Evolutionary conservation across 2,113 vertebrate species (phyloP), one percentile per base, ranked within the genome.

Genomic region (Benitochromis conjunctus): DNA sequence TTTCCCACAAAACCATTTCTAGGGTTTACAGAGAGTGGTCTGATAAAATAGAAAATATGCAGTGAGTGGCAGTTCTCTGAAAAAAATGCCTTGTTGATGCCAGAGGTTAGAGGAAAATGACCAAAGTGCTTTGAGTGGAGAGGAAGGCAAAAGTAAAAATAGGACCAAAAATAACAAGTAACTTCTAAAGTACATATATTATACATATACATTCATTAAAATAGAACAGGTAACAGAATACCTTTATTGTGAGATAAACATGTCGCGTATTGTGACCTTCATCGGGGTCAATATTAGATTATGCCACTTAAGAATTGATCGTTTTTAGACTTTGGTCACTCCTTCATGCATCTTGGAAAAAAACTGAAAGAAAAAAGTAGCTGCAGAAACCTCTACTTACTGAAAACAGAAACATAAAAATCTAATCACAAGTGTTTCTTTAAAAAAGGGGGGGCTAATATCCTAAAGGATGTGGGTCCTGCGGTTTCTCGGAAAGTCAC

Each of bases 351-450:
- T 8, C n/a, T 43, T 69, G 12, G 36, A 36, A 31, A 4, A 0
- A 0, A 0, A 9, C 26, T 26, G 26, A 26, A 26, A n/a, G n/a
- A n/a, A 26, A 26, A 6, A 66, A 66, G 62, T 69, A 69, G 38
- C 16, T 1, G n/a, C 64, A 9, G n/a, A 24, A 41, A 43, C 48
- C 16, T 51, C 48, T 41, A 12, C 58, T 12, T 36, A 64, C 60
- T 36, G 60, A 64, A 64, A 19, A 62, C 31, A 36, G 31, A 19
- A 62, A 36, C 58, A 36, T 62, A 62, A 36, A 62, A 7, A 36
- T 62, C 5, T 62, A 62, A 31, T 62, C 19, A 62, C 34, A 34
- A 34, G 16, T 62, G 58, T 11, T 36, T 62, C 5, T 19, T 60
- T 6, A 31, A 9, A 18, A 31, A 5, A 1, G 2, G 55, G 26